Conservation (phyloP, 2,797 vertebrate species). For the Echeneis naucrates region DNA sequence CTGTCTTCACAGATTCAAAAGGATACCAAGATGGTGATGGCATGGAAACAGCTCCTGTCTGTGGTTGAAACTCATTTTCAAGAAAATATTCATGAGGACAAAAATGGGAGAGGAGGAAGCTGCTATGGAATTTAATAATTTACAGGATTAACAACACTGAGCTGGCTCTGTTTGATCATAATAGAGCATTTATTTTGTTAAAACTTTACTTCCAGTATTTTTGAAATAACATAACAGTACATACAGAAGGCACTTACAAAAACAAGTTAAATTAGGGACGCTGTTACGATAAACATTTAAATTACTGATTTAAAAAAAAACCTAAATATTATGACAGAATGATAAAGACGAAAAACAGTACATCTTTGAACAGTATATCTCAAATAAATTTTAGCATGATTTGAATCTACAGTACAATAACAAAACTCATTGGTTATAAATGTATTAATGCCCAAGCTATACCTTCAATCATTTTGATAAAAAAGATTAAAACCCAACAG, state of each 20-base stretch:
- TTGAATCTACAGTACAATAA: conserved; percentile 85
- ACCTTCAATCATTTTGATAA: conserved; percentile 73
- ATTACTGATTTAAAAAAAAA: conserved; percentile 73
- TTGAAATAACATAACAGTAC: conserved; percentile 87
- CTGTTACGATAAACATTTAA: conserved; percentile 83
- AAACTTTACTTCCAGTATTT: conserved; percentile 67
- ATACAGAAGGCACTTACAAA: conserved; percentile 99
- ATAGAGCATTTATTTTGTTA: conserved; percentile 79
- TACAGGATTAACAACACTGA: conserved; percentile 7
- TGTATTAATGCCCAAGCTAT: conserved; percentile 81
- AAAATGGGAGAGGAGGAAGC: conserved; percentile 4
- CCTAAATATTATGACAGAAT: conserved; percentile 62
- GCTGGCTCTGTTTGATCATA: conserved; percentile 48
- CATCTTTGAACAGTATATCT: conserved; percentile 84
- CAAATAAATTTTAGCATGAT: conserved; percentile 84
- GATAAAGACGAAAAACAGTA: conserved; percentile 84
- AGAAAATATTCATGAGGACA: conserved; percentile 27
- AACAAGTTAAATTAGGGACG: conserved; percentile 86
- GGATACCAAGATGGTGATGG: conserved; percentile 20
- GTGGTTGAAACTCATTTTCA: conserved; percentile 12
- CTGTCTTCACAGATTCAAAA: conserved; percentile 19
- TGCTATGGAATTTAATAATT: background rate
- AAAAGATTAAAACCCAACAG: conserved; percentile 76
- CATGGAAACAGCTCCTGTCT: conserved; percentile 36
- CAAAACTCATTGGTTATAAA: conserved; percentile 76